Evolutionary conservation across 2,797 vertebrate species (phyloP).

Genomic region (Spinibarbus caldwelli): DNA sequence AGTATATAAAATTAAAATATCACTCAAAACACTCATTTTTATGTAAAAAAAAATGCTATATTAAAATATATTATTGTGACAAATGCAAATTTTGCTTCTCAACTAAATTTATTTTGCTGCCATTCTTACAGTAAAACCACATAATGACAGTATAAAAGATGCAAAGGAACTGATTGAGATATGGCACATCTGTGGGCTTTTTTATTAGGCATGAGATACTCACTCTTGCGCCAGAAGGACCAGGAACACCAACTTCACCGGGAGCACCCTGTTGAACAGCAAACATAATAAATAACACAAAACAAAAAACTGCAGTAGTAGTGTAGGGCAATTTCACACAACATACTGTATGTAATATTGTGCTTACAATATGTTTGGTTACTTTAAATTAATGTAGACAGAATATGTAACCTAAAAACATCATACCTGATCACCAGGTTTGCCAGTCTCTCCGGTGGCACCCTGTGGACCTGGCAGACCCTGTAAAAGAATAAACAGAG

Average conservation of each 20-base stretch:
- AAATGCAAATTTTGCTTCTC: background rate
- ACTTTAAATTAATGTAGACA: background rate
- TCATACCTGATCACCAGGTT: slow-evolving; percentile 93
- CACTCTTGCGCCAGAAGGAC: slow-evolving; percentile 91
- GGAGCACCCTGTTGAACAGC: slow-evolving; percentile 81
- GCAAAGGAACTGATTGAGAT: too few relatives aligned
- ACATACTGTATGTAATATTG: background rate
- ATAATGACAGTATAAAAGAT: too few relatives aligned
- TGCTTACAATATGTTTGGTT: background rate
- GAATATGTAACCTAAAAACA: background rate
- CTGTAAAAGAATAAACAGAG: slow-evolving; percentile 68
- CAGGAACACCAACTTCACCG: slow-evolving; percentile 87
- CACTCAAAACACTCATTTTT: background rate
- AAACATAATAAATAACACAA: background rate
- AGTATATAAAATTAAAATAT: background rate
- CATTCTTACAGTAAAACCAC: background rate
- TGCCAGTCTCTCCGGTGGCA: slow-evolving; percentile 93
- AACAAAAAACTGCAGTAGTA: background rate
- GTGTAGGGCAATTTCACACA: background rate
- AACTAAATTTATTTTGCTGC: background rate
- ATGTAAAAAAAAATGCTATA: background rate
- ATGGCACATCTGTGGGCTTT: background rate
- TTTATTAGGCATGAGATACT: slow-evolving; percentile 69
- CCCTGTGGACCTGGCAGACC: slow-evolving; percentile 95
- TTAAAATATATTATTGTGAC: background rate